Conservation (phyloP, 2,797 vertebrate species). For the Carcharodon carcharias region DNA sequence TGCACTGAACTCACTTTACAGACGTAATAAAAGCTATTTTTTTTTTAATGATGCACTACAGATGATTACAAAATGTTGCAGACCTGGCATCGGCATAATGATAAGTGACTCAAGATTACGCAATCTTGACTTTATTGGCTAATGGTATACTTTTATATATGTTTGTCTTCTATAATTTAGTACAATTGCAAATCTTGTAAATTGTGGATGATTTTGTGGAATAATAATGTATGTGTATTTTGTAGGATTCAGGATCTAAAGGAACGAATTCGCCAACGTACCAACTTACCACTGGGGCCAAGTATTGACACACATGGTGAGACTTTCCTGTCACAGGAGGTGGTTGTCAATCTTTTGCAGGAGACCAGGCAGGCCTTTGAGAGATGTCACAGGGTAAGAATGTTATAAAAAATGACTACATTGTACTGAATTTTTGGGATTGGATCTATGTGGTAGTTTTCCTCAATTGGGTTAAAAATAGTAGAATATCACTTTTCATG, state of each 20-base stretch:
- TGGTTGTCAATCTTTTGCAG: slow-evolving; percentile 93
- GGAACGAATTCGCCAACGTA: slow-evolving; percentile 88
- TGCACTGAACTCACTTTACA: neutral
- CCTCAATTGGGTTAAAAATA: neutral
- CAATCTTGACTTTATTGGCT: neutral
- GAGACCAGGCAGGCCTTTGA: slow-evolving; percentile 97
- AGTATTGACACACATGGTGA: slow-evolving; percentile 96
- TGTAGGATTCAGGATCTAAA: slow-evolving; percentile 93
- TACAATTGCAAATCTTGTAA: neutral
- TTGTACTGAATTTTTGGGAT: slow-evolving; percentile 41
- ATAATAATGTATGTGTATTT: neutral
- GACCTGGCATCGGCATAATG: neutral
- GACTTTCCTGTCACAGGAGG: slow-evolving; percentile 92
- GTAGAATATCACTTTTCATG: neutral
- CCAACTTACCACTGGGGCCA: slow-evolving; percentile 84
- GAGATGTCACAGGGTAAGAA: slow-evolving; percentile 84
- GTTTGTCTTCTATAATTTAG: neutral
- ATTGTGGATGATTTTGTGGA: neutral
- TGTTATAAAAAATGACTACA: slow-evolving; percentile 37
- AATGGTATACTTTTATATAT: neutral
- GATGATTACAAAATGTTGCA: neutral
- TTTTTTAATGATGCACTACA: neutral
- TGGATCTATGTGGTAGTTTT: neutral
- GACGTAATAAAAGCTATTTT: too few relatives aligned
- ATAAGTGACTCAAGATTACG: neutral